Base-by-base conservation (phyloP, 2,797 vertebrate species). In the Bovichtus diacanthus region DNA sequence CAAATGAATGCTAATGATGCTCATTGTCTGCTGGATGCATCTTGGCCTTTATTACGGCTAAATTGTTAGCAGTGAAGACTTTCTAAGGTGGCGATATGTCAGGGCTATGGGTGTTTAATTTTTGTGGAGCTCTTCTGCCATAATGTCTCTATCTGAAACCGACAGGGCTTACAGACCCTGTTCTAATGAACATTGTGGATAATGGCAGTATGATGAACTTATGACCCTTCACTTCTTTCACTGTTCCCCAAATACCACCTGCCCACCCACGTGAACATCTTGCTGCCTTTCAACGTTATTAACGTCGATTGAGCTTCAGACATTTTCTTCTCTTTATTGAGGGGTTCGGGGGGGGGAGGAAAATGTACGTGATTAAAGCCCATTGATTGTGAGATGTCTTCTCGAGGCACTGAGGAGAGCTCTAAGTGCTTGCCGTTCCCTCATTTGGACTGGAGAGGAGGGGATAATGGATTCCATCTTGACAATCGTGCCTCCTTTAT, bases 401-500 rank as follows among this genome's bases (percentile, higher is more conserved):
- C 84, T 86, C 66, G n/a, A 77, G 87, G 74, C 86, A 75, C 63
- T 62, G 70, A 84, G 76, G 84, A 66, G 77, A 39, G 59, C 65
- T 61, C 76, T 67, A 63, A 90, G 87, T 90, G 85, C 71, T 58
- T 83, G 77, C 78, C 65, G 49, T 60, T 56, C 76, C 64, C 83
- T 78, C 86, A 81, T 87, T 90, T 81, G 41, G 75, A 85, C 82
- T 25, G 55, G 60, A 78, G 76, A 85, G 87, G 87, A 85, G 64
- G 83, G 69, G 75, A 82, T 93, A 92, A 94, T 93, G 88, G 89
- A 88, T 85, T 84, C 89, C 82, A 87, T 84, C 84, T 81, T 23
- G 73, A 67, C 56, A 2, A 77, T 56, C 29, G 70, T 54, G 72
- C 68, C 64, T 88, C 87, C 89, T 93, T 89, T 90, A 89, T 87